Evolutionary conservation across 2,113 vertebrate species (phyloP).

Genomic region (Cryptomyrus ogoouensis): DNA sequence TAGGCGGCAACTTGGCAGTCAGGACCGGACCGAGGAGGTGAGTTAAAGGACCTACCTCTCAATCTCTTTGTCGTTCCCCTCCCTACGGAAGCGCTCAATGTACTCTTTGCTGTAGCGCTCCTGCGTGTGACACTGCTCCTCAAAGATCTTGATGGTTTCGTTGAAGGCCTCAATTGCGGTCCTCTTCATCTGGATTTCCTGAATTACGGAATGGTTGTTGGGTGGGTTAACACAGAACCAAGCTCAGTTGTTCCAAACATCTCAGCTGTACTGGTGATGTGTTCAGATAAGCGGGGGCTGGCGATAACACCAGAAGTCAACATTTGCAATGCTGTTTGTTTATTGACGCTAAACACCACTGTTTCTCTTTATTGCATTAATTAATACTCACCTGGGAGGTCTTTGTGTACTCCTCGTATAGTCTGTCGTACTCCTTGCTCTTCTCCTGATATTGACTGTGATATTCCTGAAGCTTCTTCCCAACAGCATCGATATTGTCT

Average conservation of each 20-base stretch:
- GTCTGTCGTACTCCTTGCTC: constrained; percentile 87
- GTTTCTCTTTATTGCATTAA: neutral
- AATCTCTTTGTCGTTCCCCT: constrained; percentile 86
- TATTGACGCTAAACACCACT: neutral
- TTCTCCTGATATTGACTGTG: constrained; percentile 93
- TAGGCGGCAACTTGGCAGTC: neutral
- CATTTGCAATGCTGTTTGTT: neutral
- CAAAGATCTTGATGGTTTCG: constrained; percentile 97
- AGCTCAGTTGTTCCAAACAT: neutral
- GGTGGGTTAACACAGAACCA: neutral
- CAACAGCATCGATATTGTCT: constrained; percentile 91
- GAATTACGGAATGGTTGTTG: neutral
- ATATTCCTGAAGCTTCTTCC: constrained; percentile 92
- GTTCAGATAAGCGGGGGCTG: too few species aligned
- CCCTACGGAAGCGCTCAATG: constrained; percentile 78
- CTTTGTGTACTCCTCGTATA: constrained; percentile 92
- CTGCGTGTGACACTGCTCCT: constrained; percentile 92
- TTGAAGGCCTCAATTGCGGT: constrained; percentile 96
- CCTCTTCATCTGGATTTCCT: constrained; percentile 99
- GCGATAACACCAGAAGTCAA: neutral
- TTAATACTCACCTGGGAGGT: constrained; percentile 77
- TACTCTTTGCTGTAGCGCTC: constrained; percentile 88
- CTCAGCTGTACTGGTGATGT: neutral
- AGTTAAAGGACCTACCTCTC: constrained; percentile 62
- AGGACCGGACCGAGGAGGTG: neutral